Percentiles rank a stretch among this genome's conserved stretches.
phyloP scores from a whole-genome alignment of 2,797 vertebrate species.

The Notolabrus celidotus region DNA sequence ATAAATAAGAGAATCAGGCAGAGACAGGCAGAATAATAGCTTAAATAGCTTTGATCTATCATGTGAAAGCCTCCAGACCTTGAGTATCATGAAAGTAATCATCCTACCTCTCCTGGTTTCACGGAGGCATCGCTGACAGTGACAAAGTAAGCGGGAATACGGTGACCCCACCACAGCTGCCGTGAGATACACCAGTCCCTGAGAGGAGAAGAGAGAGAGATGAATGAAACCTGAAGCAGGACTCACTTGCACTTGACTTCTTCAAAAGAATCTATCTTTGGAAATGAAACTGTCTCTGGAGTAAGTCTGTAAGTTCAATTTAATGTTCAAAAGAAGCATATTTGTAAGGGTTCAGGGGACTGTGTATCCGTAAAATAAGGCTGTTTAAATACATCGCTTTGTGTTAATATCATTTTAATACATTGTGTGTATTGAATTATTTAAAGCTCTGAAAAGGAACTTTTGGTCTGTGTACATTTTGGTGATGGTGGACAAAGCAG shows the following conservation, averaged over 20 bases:
- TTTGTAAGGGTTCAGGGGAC: background rate
- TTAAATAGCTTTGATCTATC: constrained; percentile 19
- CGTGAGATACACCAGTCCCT: constrained; percentile 97
- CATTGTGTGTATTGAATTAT: too few relatives aligned
- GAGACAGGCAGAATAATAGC: constrained; percentile 13
- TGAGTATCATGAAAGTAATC: constrained; percentile 1
- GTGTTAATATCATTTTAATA: background rate
- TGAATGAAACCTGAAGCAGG: background rate
- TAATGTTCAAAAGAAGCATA: background rate
- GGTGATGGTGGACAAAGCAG: too few relatives aligned
- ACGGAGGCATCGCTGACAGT: constrained; percentile 84
- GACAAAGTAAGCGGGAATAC: constrained; percentile 93
- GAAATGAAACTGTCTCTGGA: background rate
- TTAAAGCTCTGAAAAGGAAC: too few relatives aligned
- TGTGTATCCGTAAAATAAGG: background rate
- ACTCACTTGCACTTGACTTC: constrained; percentile 3
- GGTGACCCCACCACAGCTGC: constrained; percentile 97
- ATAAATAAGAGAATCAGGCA: background rate
- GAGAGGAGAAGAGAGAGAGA: constrained; percentile 8
- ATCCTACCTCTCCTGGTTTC: constrained; percentile 87
- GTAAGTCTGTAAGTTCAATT: background rate
- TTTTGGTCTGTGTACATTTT: too few relatives aligned
- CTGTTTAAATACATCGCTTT: background rate
- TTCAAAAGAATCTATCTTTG: constrained; percentile 1
- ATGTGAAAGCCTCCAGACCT: constrained; percentile 22